Evolutionary conservation across 2,113 vertebrate species (phyloP), one percentile per base, ranked within the genome.

Genomic region (Pelodiscus sinensis): DNA sequence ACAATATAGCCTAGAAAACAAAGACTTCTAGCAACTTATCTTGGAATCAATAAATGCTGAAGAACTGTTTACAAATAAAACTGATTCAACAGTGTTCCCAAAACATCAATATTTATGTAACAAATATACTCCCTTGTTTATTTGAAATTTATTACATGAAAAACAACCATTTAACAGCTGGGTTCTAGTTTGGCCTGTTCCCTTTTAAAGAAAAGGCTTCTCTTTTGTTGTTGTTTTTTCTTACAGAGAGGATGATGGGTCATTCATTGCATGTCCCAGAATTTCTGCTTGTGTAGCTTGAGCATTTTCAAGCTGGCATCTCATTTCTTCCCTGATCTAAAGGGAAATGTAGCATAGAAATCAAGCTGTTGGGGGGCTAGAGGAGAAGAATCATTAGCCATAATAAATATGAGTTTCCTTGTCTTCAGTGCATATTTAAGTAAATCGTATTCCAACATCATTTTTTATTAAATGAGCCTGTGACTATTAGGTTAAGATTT

Each of bases 401-500:
- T 18, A 75, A 55, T 77, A 77, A 50, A 56, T 22, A 80, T 52
- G 58, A 92, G 60, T 54, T 79, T 87, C 35, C 85, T 21, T 3
- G 19, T 77, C 54, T 73, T 31, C 10, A 57, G 29, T 58, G 29
- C 44, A 3, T 78, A 13, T 82, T 95, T 75, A 38, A 58, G 51
- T 52, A 1, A 0, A 44, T 81, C 0, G 0, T 27, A 55, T 9
- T 11, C 9, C 25, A 9, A 79, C 27, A 81, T 91, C 6, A 9
- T 35, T 86, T 88, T n/a, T 54, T 52, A 65, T 54, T 25, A 71
- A 51, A 31, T 7, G n/a, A 82, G 31, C 21, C 22, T 50, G 25
- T 8, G 15, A 84, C 31, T 35, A 71, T 56, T n/a, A 50, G 24
- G 4, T 75, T 35, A 89, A 86, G 9, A 19, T 85, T 91, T 92